Conservation (phyloP, 2,888 invertebrate species). For the Alcis repandata region DNA sequence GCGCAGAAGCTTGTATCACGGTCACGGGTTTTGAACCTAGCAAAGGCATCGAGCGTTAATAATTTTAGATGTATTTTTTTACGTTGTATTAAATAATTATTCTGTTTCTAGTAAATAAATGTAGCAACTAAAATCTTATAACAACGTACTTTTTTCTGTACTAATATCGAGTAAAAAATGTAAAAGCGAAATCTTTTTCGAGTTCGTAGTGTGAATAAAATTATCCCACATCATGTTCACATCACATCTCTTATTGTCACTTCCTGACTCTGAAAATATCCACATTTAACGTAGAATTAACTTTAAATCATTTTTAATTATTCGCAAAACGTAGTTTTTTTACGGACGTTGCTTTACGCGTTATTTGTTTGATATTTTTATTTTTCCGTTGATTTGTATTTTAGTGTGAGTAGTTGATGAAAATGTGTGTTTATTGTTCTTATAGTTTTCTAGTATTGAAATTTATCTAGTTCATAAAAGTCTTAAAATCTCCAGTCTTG, state of each 20-base stretch:
- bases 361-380: neutral
- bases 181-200: neutral
- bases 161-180: neutral
- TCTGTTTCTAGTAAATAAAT: too few species aligned
- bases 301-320: slow-evolving; percentile 19
- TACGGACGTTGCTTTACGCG: neutral
- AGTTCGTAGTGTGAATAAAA: slow-evolving; percentile 7
- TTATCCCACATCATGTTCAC: slow-evolving; percentile 9
- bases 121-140: neutral
- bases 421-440: neutral
- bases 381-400: neutral
- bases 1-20: too few species aligned
- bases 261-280: slow-evolving; percentile 3
- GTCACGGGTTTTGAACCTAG: too few species aligned
- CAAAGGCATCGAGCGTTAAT: too few species aligned
- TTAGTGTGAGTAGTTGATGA: neutral
- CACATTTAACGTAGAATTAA: slow-evolving; percentile 11
- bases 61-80: too few species aligned
- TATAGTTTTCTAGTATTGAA: neutral
- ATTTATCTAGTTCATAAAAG: neutral
- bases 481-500: neutral
- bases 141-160: neutral
- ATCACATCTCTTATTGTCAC: slow-evolving; percentile 21
- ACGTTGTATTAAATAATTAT: too few species aligned
- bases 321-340: slow-evolving; percentile 10